Base-by-base conservation (phyloP, 1,140 invertebrate species). In the Nephila pilipes region DNA sequence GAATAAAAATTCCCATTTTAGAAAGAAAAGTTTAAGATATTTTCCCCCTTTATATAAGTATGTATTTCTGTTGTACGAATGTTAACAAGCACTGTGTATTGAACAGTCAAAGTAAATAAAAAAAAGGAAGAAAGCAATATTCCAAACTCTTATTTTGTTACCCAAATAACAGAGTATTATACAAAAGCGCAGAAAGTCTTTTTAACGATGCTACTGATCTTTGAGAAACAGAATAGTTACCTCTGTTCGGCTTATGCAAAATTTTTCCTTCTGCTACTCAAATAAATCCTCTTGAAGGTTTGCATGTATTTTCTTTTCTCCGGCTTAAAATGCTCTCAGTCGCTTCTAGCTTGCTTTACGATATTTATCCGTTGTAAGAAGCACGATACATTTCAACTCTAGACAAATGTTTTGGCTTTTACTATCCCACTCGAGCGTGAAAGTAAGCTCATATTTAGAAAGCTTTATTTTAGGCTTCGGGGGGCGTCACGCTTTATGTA, bases 381-480 rank as follows among this genome's bases (percentile, higher is more conserved):
- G 85, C 58, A 38, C 58, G 55, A 87, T 65, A 87, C 60, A 87
- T 69, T 69, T 85, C 83, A 85, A 85, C 83, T 85, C 85, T 38
- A 87, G 38, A 69, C 85, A 87, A 87, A 87, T 87, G 85, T 87
- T 87, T 87, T 65, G 60, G 85, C 85, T 87, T 87, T 87, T 87
- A 87, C 85, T 69, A 32, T 63, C 85, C 85, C 36, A 69, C 60
- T 69, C 85, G 38, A 5, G 18, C 85, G 20, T 65, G 60, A 87
- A 87, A 65, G 36, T 87, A 69, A 87, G 60, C 85, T 87, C 85
- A 87, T 87, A 87, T 87, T 87, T 65, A 69, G 85, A 69, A 65
- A 46, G 58, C 85, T 87, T 87, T 87, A 87, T 87, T 87, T 69
- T 60, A 46, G 32, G n/a, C 25, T 63, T 57, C 36, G 18, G 60